phyloP scores from a whole-genome alignment of 1,140 invertebrate genomes.

The Hydropsyche tenuis region DNA sequence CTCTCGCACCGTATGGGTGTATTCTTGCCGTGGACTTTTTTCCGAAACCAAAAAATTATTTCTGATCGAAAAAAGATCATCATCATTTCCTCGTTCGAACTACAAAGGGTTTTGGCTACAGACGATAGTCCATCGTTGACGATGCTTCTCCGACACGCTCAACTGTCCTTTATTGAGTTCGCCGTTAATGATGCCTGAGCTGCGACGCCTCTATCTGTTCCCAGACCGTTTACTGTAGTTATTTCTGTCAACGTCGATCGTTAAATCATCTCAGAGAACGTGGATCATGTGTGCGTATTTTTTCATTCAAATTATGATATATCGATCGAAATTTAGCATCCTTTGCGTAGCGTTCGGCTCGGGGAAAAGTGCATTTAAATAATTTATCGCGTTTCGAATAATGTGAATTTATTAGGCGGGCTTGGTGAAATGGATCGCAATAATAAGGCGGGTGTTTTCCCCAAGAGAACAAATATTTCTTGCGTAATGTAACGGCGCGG shows the following conservation, averaged over 20 bases:
- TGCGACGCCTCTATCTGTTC: too few relatives aligned
- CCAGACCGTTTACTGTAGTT: too few relatives aligned
- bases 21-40: too few relatives aligned
- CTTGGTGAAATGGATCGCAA: conserved; percentile 36
- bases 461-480: conserved; percentile 41
- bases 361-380: conserved; percentile 32
- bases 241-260: conserved; percentile 18
- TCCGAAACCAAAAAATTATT: too few relatives aligned
- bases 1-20: too few relatives aligned
- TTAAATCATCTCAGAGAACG: conserved; percentile 1
- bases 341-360: neutral
- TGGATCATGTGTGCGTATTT: neutral
- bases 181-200: conserved; percentile 36
- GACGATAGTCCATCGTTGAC: neutral
- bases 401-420: conserved; percentile 37
- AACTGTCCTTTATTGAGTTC: conserved; percentile 35
- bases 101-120: neutral
- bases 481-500: conserved; percentile 36
- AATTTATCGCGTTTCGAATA: conserved; percentile 39
- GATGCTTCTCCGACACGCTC: conserved; percentile 23
- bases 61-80: neutral
- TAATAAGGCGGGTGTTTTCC: conserved; percentile 29
- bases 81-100: neutral
- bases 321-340: neutral
- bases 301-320: too few relatives aligned